Evolutionary conservation across 1,140 invertebrate genomes (phyloP).

Genomic region (Amyelois transitella): DNA sequence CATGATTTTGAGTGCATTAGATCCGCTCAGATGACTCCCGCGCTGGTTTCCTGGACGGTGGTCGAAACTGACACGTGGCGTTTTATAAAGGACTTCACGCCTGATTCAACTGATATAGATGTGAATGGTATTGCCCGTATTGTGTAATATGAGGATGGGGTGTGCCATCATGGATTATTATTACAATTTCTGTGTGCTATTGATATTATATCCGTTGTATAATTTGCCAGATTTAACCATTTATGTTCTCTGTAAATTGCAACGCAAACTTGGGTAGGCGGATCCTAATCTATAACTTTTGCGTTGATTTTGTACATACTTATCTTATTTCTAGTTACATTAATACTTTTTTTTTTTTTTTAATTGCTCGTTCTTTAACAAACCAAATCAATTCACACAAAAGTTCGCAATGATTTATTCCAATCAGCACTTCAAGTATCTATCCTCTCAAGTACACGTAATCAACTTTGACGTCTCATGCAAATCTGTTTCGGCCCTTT

Average conservation of each 20-base stretch:
- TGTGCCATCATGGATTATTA: constrained; percentile 9
- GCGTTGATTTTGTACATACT: too few relatives aligned
- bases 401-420: constrained; percentile 24
- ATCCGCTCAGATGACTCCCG: constrained; percentile 56
- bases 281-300: too few relatives aligned
- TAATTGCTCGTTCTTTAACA: background rate
- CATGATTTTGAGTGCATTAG: constrained; percentile 69
- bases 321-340: background rate
- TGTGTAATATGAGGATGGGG: constrained; percentile 51
- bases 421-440: constrained; percentile 25
- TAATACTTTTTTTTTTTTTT: too few relatives aligned
- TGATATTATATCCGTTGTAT: background rate
- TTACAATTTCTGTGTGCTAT: constrained; percentile 9
- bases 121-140: constrained; percentile 67
- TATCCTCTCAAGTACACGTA: constrained; percentile 29
- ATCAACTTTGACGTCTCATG: constrained; percentile 64
- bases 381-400: background rate
- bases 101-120: constrained; percentile 58
- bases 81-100: constrained; percentile 68
- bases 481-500: constrained; percentile 65
- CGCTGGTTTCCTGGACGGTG: constrained; percentile 61
- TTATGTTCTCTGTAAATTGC: too few relatives aligned
- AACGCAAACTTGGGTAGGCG: too few relatives aligned
- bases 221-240: background rate
- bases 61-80: constrained; percentile 52